Conservation (phyloP, 1,140 invertebrate genomes). For the Drosophila rufa region DNA sequence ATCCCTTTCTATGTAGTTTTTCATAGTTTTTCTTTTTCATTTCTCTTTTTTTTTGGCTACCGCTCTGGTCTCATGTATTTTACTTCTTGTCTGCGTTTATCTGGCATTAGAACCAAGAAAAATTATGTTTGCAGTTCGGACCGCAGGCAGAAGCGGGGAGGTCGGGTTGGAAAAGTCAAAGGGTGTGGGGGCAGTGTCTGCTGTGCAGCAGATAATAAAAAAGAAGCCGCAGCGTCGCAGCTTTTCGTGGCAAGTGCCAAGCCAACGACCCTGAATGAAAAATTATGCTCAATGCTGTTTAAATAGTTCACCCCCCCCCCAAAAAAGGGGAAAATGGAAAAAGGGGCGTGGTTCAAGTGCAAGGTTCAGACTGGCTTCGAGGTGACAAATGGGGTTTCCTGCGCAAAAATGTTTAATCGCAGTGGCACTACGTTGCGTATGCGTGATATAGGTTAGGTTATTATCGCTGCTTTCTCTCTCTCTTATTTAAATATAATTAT, state of each 20-base stretch:
- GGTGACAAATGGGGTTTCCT: not conserved
- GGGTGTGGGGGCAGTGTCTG: not conserved
- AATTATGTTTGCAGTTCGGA: conserved; percentile 71
- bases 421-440: not conserved
- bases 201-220: conserved; percentile 55
- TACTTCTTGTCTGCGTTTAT: conserved; percentile 72
- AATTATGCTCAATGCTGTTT: conserved; percentile 63
- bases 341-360: conserved; percentile 48
- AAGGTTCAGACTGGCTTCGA: conserved; percentile 18
- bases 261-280: conserved; percentile 70
- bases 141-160: conserved; percentile 4
- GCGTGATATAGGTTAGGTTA: not conserved
- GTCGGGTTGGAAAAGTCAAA: conserved; percentile 11
- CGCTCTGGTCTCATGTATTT: conserved; percentile 48
- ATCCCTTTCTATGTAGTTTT: conserved; percentile 10
- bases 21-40: conserved; percentile 1
- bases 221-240: conserved; percentile 42
- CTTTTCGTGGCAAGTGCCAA: conserved; percentile 29
- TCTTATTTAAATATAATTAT: not conserved
- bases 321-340: not conserved
- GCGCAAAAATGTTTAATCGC: not conserved
- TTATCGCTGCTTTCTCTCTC: too few species aligned
- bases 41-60: conserved; percentile 4
- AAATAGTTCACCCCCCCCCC: conserved; percentile 28
- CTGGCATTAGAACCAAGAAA: conserved; percentile 70